Percentiles rank a stretch among this genome's conserved stretches.
Conservation (phyloP, 2,113 vertebrate genomes). For the Fulmarus glacialis region DNA sequence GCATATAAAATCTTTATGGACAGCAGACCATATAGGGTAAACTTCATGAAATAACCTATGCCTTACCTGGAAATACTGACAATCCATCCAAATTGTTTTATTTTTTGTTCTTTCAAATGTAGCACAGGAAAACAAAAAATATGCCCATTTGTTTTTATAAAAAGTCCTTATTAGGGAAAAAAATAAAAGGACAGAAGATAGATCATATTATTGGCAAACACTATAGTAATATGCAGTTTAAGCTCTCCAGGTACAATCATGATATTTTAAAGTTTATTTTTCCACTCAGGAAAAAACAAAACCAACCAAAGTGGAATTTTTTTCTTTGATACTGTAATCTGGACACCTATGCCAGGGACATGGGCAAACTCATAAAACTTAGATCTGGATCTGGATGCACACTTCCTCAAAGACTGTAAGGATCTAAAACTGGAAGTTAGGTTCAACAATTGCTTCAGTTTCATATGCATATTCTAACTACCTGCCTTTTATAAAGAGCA, state of each 20-base stretch:
- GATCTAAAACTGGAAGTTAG: background rate
- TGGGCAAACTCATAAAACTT: background rate
- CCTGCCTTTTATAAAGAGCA: background rate
- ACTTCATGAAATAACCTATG: background rate
- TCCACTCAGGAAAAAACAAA: background rate
- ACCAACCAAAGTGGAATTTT: background rate
- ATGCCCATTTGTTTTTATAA: background rate
- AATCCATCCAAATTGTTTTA: background rate
- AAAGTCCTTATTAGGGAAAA: background rate
- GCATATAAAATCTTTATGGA: background rate
- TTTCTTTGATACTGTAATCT: background rate
- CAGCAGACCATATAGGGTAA: background rate
- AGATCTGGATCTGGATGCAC: background rate
- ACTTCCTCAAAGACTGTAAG: background rate
- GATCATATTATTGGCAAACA: background rate
- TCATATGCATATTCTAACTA: background rate
- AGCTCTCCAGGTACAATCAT: background rate
- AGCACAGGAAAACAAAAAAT: background rate
- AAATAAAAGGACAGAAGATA: background rate
- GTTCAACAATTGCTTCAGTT: background rate
- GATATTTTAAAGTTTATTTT: background rate
- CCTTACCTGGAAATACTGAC: background rate
- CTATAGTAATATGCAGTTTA: background rate
- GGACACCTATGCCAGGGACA: background rate
- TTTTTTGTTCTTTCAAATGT: background rate